Conservation (phyloP, 53 echinoderm and acorn worm genomes). For the Luidia sarsii region DNA sequence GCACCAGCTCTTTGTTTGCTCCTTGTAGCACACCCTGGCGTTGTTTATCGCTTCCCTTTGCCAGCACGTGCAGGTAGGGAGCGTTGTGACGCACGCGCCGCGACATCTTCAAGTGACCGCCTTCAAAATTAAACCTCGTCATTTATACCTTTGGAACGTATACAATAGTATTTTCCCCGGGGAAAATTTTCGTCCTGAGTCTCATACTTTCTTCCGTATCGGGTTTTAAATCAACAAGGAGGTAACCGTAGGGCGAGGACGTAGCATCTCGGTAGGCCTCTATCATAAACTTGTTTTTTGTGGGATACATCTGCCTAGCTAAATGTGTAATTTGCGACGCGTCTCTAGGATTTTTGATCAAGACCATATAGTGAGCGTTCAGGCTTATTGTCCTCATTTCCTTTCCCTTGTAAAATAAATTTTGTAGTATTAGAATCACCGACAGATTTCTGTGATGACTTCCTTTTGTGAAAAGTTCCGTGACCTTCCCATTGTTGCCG, state of each 20-base stretch:
- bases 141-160: slow-evolving; percentile 59
- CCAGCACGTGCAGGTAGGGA: slow-evolving; percentile 76
- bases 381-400: slow-evolving; percentile 83
- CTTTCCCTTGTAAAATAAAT: slow-evolving; percentile 72
- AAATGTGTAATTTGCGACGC: slow-evolving; percentile 74
- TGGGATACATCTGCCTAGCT: slow-evolving; percentile 79
- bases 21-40: slow-evolving; percentile 65
- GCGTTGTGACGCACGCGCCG: slow-evolving; percentile 41
- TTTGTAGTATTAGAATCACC: slow-evolving; percentile 71
- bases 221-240: slow-evolving; percentile 77
- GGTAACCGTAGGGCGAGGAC: slow-evolving; percentile 58
- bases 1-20: slow-evolving; percentile 59
- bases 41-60: slow-evolving; percentile 58
- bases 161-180: slow-evolving; percentile 44
- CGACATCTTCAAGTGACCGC: slow-evolving; percentile 49
- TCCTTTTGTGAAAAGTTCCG: slow-evolving; percentile 78
- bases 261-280: too few relatives aligned
- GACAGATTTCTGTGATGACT: slow-evolving; percentile 84
- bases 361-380: slow-evolving; percentile 69
- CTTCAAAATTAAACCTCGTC: too few relatives aligned
- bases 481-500: too few relatives aligned
- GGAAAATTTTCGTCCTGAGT: slow-evolving; percentile 67
- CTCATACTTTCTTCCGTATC: slow-evolving; percentile 61
- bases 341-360: slow-evolving; percentile 71
- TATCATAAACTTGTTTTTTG: slow-evolving; percentile 68